These are phyloP conservation scores for Melanophora roralis DNA, from an alignment of 2,888 invertebrate species.

Conservation along the genomic window DNA sequence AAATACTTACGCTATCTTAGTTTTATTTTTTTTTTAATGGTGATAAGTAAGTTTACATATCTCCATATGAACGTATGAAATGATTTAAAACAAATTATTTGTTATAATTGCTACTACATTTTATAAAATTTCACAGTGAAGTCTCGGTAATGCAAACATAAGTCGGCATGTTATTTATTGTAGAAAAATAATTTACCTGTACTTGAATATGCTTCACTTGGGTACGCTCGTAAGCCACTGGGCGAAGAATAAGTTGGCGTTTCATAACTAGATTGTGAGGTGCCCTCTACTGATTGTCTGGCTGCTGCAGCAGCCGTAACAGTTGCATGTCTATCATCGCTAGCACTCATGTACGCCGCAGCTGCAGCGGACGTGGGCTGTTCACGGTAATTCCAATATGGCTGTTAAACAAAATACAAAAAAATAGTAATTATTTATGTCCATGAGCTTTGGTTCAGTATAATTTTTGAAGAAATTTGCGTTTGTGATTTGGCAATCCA, in stretches of 20 bases:
- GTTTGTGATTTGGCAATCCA: conserved; percentile 41
- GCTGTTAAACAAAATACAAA: conserved; percentile 64
- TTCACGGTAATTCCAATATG: conserved; percentile 77
- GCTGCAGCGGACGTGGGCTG: conserved; percentile 74
- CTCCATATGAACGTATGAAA: no score
- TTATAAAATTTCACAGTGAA: not conserved
- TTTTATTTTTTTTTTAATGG: no score
- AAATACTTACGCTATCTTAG: no score
- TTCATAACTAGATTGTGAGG: conserved; percentile 77
- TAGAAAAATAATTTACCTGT: conserved; percentile 70
- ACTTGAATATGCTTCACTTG: conserved; percentile 76
- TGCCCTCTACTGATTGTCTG: conserved; percentile 77
- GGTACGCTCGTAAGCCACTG: conserved; percentile 75
- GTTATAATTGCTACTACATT: not conserved
- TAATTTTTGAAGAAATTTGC: not conserved
- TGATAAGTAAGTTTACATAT: no score
- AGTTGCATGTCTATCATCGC: conserved; percentile 76
- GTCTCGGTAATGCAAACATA: not conserved
- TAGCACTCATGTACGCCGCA: conserved; percentile 75
- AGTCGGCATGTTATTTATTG: not conserved
- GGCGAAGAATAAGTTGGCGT: conserved; percentile 77
- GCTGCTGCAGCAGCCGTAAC: conserved; percentile 74
- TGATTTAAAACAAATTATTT: not conserved
- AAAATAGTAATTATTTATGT: not conserved
- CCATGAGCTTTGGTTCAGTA: not conserved